Conservation (phyloP, 1,140 invertebrate species). For the Ridgeia piscesae region DNA sequence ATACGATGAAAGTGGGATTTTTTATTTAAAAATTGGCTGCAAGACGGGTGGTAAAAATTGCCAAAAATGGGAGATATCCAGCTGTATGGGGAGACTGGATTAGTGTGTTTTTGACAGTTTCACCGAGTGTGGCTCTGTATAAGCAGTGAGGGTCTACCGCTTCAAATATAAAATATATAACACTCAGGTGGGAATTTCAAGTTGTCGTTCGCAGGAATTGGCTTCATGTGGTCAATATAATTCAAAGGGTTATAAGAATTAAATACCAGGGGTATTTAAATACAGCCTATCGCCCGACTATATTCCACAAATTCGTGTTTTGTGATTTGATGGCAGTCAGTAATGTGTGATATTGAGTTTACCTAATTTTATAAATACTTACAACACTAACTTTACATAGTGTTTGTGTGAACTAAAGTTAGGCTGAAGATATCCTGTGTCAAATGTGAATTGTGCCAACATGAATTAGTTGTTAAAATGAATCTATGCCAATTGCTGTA, state of each 20-base stretch:
- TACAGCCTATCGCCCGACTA: neutral
- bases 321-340: neutral
- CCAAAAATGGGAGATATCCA: too few relatives aligned
- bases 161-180: neutral
- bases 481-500: neutral
- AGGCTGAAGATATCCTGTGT: neutral
- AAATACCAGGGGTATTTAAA: neutral
- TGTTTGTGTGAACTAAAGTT: neutral
- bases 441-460: neutral
- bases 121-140: too few relatives aligned
- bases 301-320: neutral
- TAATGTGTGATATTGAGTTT: neutral
- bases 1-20: too few relatives aligned
- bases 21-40: too few relatives aligned
- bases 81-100: too few relatives aligned
- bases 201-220: neutral
- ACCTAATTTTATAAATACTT: neutral
- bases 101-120: neutral
- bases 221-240: neutral
- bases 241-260: too few relatives aligned
- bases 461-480: neutral
- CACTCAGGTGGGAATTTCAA: neutral
- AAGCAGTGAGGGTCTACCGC: too few relatives aligned
- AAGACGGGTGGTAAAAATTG: too few relatives aligned
- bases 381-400: neutral